Evolutionary conservation across 2,888 invertebrate genomes (phyloP).

Genomic region (Epinotia nisella): DNA sequence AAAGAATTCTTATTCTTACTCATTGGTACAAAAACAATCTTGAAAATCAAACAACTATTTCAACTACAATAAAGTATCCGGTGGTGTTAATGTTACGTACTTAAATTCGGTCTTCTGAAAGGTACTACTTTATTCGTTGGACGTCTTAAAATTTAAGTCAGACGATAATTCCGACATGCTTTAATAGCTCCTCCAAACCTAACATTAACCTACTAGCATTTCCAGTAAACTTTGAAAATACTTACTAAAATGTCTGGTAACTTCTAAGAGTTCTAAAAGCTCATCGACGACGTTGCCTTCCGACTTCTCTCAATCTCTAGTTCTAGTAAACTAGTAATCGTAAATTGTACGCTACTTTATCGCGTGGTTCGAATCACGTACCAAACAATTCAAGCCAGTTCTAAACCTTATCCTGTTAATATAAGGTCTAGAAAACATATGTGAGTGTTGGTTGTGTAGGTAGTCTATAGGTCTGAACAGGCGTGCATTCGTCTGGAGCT

Average conservation of each 20-base stretch:
- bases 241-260: not conserved
- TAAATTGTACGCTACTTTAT: slow-evolving; percentile 20
- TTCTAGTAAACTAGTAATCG: slow-evolving; percentile 15
- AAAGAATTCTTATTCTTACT: too few species aligned
- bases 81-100: not conserved
- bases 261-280: too few species aligned
- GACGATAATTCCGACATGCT: not conserved
- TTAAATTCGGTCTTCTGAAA: not conserved
- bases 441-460: slow-evolving; percentile 1
- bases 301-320: slow-evolving; percentile 2
- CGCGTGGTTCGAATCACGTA: not conserved
- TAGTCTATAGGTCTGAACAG: slow-evolving; percentile 26
- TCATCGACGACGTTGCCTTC: slow-evolving; percentile 5
- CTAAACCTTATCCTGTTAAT: slow-evolving; percentile 1
- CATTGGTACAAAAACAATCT: not conserved
- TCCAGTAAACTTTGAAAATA: not conserved
- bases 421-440: not conserved
- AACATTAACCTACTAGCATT: too few species aligned
- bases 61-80: too few species aligned
- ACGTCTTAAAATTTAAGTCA: not conserved
- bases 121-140: not conserved
- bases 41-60: not conserved
- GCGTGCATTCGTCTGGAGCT: slow-evolving; percentile 15
- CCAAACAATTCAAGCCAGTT: not conserved
- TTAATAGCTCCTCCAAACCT: too few species aligned